Evolutionary conservation across 1,140 invertebrate genomes (phyloP), one percentile per base, ranked within the genome.

Genomic region (Oreohelix idahoensis): DNA sequence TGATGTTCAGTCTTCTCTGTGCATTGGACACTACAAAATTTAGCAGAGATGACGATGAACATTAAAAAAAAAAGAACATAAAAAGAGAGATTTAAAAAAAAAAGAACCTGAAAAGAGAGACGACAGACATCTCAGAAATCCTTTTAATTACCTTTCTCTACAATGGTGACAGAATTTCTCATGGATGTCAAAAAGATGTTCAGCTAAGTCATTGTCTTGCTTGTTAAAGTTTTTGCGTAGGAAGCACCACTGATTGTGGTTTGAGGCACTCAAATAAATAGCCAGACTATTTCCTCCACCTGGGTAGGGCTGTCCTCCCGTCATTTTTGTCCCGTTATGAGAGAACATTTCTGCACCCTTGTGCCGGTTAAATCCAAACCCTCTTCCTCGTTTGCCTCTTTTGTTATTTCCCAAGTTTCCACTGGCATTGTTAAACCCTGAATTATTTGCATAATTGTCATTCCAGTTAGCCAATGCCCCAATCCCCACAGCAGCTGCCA

Each of bases 201-300:
- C 36, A 36, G 75, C 75, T 11, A 77, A 77, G 2, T 77, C 75
- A 77, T 77, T 45, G 32, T 77, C 75, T 13, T 32, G 0, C 23
- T 77, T 77, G 29, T 53, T 49, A n/a, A 77, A 53, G 26, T 32
- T 53, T 77, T 77, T 77, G 29, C 49, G 36, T 10, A 77, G 49
- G 11, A 77, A 77, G 23, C 39, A 38, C 75, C 75, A 77, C 75
- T 77, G 75, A 77, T 77, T 53, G 29, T 29, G n/a, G 49, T 77
- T 77, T 35, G 39, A 4, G 29, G 75, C 42, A 36, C 23, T 77
- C 0, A 77, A n/a, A 53, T 77, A 1, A 8, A 77, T 36, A 11
- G 75, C 23, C 29, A 32, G 29, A 53, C 53, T 26, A 73, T 11
- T 66, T 66, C n/a, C n/a, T 32, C n/a, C 29, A 23, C n/a, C 20